These are phyloP conservation scores for Aphaenogaster rudis DNA, from an alignment of 1,140 invertebrate genomes.

Conservation along the genomic window DNA sequence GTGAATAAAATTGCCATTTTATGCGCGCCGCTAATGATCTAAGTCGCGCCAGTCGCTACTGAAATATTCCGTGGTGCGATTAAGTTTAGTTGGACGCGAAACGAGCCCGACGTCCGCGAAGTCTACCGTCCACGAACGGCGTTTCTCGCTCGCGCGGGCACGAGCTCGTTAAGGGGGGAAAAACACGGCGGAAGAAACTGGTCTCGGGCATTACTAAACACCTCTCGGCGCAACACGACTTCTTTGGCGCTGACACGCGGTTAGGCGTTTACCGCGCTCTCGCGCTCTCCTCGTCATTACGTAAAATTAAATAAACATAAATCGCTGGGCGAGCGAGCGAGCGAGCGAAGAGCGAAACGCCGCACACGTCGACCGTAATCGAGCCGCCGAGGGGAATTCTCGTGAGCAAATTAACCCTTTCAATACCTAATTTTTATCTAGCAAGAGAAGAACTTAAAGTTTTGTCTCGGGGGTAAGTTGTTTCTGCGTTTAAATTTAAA, in stretches of 20 bases:
- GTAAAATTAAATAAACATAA: constrained; percentile 63
- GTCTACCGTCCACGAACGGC: constrained; percentile 33
- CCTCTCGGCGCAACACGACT: constrained; percentile 54
- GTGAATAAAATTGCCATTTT: constrained; percentile 27
- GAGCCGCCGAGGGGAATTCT: not conserved
- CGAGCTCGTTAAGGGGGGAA: constrained; percentile 46
- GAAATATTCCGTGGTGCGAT: constrained; percentile 14
- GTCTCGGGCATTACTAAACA: constrained; percentile 55
- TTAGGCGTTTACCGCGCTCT: constrained; percentile 56
- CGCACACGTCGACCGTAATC: constrained; percentile 36
- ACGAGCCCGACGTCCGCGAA: constrained; percentile 38
- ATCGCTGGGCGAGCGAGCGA: constrained; percentile 32
- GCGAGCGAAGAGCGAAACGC: constrained; percentile 3
- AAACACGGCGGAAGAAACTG: constrained; percentile 60
- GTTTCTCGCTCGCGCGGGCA: constrained; percentile 30
- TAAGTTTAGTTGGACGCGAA: constrained; percentile 34
- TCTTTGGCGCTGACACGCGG: constrained; percentile 60
- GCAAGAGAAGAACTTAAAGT: not conserved
- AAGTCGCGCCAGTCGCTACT: constrained; percentile 12
- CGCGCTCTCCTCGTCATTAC: constrained; percentile 55
- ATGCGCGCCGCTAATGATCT: constrained; percentile 17
- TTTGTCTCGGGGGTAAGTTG: not conserved
- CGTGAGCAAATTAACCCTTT: constrained; percentile 24
- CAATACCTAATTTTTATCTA: not conserved
- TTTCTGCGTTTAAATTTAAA: not conserved